Evolutionary conservation across 2,888 invertebrate genomes (phyloP).

Genomic region (Pyrrhia umbra): DNA sequence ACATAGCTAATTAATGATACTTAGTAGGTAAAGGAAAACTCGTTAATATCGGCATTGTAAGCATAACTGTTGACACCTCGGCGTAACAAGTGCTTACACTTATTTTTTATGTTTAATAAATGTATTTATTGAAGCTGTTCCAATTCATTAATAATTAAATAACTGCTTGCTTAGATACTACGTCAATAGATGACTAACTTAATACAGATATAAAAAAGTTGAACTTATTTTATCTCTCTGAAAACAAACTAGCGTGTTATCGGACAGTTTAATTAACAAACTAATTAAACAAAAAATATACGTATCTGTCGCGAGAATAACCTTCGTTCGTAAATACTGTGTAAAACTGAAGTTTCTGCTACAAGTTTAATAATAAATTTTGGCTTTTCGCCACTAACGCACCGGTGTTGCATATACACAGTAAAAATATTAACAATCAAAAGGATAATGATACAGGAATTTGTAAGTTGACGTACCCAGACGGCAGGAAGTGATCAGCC

Average conservation of each 20-base stretch:
- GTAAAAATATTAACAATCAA: slow-evolving; percentile 52
- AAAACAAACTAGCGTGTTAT: slow-evolving; percentile 31
- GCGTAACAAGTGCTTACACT: neutral
- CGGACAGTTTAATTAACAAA: slow-evolving; percentile 26
- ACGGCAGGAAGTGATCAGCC: slow-evolving; percentile 66
- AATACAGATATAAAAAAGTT: neutral
- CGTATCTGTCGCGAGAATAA: slow-evolving; percentile 72
- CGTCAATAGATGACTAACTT: neutral
- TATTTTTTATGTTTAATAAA: slow-evolving; percentile 5
- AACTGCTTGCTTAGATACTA: neutral
- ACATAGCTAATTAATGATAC: slow-evolving; percentile 5
- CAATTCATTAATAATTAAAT: neutral
- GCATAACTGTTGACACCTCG: slow-evolving; percentile 18
- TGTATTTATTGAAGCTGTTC: neutral
- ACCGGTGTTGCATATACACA: slow-evolving; percentile 65
- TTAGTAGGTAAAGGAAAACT: slow-evolving; percentile 31
- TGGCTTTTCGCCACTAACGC: slow-evolving; percentile 82
- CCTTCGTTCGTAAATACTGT: slow-evolving; percentile 68
- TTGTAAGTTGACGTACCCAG: slow-evolving; percentile 70
- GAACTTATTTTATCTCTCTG: slow-evolving; percentile 8
- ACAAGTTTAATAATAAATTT: slow-evolving; percentile 82
- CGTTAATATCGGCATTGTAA: slow-evolving; percentile 18
- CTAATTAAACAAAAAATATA: slow-evolving; percentile 44
- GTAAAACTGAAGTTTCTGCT: slow-evolving; percentile 81
- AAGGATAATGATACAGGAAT: slow-evolving; percentile 41